Evolutionary conservation across 2,888 invertebrate genomes (phyloP).

Genomic region (Calephelis perditalis): DNA sequence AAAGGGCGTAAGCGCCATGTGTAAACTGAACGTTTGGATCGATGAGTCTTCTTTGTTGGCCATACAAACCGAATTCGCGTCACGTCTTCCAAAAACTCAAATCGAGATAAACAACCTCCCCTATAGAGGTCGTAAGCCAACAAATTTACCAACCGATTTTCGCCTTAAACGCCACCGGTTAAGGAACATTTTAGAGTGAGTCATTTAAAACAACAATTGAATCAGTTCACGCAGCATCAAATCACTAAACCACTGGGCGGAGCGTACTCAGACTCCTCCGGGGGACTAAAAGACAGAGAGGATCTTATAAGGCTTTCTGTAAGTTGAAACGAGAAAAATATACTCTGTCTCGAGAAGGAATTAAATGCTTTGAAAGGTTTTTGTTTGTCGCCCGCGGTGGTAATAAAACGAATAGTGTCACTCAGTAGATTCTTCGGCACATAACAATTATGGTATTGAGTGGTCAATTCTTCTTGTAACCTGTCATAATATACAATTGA

Average conservation of each 20-base stretch:
- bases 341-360: conserved; percentile 62
- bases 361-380: conserved; percentile 67
- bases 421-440: conserved; percentile 73
- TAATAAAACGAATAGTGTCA: conserved; percentile 73
- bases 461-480: conserved; percentile 55
- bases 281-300: conserved; percentile 63
- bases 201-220: conserved; percentile 68
- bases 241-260: conserved; percentile 79
- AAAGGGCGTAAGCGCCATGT: conserved; percentile 56
- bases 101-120: conserved; percentile 75
- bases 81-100: conserved; percentile 76
- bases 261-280: conserved; percentile 72
- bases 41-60: conserved; percentile 71
- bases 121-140: conserved; percentile 66
- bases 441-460: conserved; percentile 72
- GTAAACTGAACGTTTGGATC: conserved; percentile 52
- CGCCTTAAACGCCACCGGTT: conserved; percentile 67
- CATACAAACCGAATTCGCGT: conserved; percentile 75
- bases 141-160: conserved; percentile 71
- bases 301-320: conserved; percentile 35
- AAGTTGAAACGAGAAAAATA: conserved; percentile 58
- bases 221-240: conserved; percentile 79
- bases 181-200: conserved; percentile 64
- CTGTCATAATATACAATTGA: conserved; percentile 71
- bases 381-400: conserved; percentile 63